Conservation (phyloP, 2,888 invertebrate genomes). For the Tortrix viridana region DNA sequence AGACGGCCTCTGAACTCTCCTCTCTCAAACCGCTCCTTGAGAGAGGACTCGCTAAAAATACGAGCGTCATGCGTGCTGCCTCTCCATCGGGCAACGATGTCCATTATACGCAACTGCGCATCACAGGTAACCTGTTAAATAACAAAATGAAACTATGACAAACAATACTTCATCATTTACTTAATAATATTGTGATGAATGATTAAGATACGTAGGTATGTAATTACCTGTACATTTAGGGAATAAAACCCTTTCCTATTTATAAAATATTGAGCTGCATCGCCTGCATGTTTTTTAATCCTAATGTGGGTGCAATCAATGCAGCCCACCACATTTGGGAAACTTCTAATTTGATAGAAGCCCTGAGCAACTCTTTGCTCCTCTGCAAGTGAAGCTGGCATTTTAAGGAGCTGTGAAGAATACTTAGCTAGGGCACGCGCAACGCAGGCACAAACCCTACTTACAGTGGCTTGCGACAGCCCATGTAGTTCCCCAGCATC, state of each 20-base stretch:
- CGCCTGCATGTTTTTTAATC: background rate
- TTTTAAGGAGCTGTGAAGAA: background rate
- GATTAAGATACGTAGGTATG: background rate
- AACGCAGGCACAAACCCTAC: slow-evolving; percentile 2
- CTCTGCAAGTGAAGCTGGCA: too few relatives aligned
- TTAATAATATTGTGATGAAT: background rate
- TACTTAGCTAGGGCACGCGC: too few relatives aligned
- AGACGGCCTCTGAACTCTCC: background rate
- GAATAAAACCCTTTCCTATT: too few relatives aligned
- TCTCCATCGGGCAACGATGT: background rate
- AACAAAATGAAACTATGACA: too few relatives aligned
- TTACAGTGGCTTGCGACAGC: slow-evolving; percentile 4
- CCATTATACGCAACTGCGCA: background rate
- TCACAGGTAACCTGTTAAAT: background rate
- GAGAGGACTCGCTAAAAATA: background rate
- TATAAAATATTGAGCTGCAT: background rate
- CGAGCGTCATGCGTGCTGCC: background rate
- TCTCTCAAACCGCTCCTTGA: background rate
- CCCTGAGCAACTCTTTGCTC: too few relatives aligned
- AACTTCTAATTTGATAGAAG: background rate
- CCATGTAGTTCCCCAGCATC: too few relatives aligned
- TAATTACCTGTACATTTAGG: background rate
- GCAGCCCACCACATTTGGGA: slow-evolving; percentile 6
- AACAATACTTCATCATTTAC: background rate
- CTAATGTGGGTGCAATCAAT: too few relatives aligned